Conservation (phyloP, 2,888 invertebrate genomes). For the Tubulanus polymorphus region DNA sequence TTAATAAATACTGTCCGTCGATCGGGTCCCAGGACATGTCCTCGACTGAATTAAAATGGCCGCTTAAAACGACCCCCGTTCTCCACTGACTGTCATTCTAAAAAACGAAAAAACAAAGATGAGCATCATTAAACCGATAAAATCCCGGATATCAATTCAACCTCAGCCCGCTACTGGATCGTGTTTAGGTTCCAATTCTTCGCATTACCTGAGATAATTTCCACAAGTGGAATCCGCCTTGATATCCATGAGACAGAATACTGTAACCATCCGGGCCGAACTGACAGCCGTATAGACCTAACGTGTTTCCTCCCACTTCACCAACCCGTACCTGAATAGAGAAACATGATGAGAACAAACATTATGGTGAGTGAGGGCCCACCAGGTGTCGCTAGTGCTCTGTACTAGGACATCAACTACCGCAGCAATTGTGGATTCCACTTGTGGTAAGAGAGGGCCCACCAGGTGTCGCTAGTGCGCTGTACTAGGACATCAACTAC, state of each 20-base stretch:
- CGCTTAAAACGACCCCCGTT: slow-evolving; percentile 57
- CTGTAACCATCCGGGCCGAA: slow-evolving; percentile 65
- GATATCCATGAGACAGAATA: slow-evolving; percentile 83
- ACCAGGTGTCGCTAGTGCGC: no score
- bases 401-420: no score
- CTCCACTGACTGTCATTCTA: slow-evolving; percentile 38
- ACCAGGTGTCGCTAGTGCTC: no score
- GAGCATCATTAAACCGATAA: no score
- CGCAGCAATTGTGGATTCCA: no score
- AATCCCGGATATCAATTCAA: not conserved
- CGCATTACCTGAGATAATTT: slow-evolving; percentile 55
- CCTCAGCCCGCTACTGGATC: not conserved
- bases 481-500: no score
- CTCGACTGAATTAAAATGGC: slow-evolving; percentile 79
- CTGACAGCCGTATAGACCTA: slow-evolving; percentile 89
- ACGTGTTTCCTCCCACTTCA: slow-evolving; percentile 85
- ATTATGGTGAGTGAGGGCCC: not conserved
- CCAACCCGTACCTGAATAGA: slow-evolving; percentile 65
- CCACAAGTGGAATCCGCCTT: slow-evolving; percentile 91
- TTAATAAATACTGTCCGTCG: slow-evolving; percentile 65
- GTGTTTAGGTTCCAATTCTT: no score
- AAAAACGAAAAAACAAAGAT: not conserved
- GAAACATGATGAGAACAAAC: not conserved
- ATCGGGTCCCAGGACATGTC: slow-evolving; percentile 87
- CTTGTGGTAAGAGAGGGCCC: no score